Evolutionary conservation across 2,888 invertebrate genomes (phyloP), one percentile per base, ranked within the genome.

Genomic region (Adela reaumurella): DNA sequence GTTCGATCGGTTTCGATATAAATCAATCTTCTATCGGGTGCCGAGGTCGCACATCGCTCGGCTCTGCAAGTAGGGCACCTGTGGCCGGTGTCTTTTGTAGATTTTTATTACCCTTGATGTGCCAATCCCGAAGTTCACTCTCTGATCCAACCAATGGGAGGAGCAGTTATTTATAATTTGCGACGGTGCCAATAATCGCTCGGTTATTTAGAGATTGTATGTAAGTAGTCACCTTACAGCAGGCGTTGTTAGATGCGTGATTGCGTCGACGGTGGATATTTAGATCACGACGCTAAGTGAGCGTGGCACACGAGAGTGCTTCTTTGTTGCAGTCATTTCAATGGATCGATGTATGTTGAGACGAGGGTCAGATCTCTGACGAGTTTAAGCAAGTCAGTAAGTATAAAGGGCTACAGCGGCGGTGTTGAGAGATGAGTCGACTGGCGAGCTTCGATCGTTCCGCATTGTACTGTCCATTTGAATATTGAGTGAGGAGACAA

Each of bases 121-220:
- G 76, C 74, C 74, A 76, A 71, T 65, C 55, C 61, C 60, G 57
- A 53, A 60, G 62, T 62, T 62, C 57, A 62, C 60, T 64, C 63
- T 58, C 61, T 56, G 55, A 52, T 64, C 62, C 62, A 61, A 62
- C 77, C 74, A 78, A 78, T 76, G 67, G 65, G 64, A 62, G 51
- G 58, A 57, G 56, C 50, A 45, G 67, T 60, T 76, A 74, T 66
- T 69, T 71, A 65, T 73, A 74, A 69, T 67, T 55, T 58, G 55
- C 64, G 60, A 58, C 61, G 56, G 65, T 77, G 77, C 77, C 78
- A 78, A 77, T 65, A 62, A 51, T 8, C 35, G n/a, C 3, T 35
- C 14, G 3, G 35, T 35, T 35, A 35, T 35, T 35, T 35, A 35
- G 35, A 14, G 35, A 35, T 8, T 35, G 35, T 14, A 35, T 11